phyloP scores from a whole-genome alignment of 2,888 invertebrate species.

The Glaucopsyche alexis region DNA sequence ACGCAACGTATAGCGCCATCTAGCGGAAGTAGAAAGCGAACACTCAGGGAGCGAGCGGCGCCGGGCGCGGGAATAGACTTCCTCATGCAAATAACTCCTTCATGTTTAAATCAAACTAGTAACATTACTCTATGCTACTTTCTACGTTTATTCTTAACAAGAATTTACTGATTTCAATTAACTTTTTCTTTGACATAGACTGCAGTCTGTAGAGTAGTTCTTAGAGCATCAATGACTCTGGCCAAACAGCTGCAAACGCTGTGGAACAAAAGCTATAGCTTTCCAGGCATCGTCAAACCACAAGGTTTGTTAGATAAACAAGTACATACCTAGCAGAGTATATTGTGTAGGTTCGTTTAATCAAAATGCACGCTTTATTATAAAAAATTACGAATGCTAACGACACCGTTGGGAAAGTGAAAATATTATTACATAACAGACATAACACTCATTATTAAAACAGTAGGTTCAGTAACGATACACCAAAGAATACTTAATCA shows the following conservation, averaged over 20 bases:
- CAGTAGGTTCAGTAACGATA: background rate
- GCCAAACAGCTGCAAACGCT: too few relatives aligned
- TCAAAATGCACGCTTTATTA: constrained; percentile 4
- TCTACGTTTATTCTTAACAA: constrained; percentile 25
- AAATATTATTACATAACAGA: constrained; percentile 24
- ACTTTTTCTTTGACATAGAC: background rate
- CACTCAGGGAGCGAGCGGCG: constrained; percentile 49
- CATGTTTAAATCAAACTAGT: constrained; percentile 28
- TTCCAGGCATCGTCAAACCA: too few relatives aligned
- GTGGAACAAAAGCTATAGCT: too few relatives aligned
- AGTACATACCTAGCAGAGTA: too few relatives aligned
- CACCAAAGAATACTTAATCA: constrained; percentile 9
- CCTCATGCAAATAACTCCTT: constrained; percentile 54
- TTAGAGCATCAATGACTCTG: too few relatives aligned
- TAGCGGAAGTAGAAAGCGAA: constrained; percentile 70
- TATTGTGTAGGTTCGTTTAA: background rate
- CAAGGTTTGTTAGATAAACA: background rate
- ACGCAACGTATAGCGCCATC: constrained; percentile 57
- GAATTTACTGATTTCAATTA: background rate
- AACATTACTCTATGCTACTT: constrained; percentile 22
- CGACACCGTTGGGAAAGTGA: constrained; percentile 7
- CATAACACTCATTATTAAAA: constrained; percentile 18
- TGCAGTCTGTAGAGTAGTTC: too few relatives aligned
- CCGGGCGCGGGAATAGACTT: constrained; percentile 50
- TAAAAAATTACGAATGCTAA: background rate